These are phyloP conservation scores for Acrobasis repandana DNA, from an alignment of 2,888 invertebrate species.

Conservation along the genomic window DNA sequence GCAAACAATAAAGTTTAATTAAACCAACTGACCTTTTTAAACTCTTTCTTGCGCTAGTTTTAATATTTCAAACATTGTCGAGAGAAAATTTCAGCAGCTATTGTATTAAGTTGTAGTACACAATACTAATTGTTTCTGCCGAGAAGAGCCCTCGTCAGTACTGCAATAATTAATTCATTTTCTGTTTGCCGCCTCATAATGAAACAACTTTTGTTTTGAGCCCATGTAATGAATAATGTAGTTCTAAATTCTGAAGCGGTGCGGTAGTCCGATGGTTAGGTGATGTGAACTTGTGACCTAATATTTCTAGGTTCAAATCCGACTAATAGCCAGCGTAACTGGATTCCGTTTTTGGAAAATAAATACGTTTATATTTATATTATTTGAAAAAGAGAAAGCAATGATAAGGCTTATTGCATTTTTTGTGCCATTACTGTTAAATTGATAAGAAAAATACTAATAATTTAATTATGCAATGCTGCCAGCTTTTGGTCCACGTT, in stretches of 20 bases:
- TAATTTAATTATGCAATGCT: too few species aligned
- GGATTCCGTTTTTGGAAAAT: too few species aligned
- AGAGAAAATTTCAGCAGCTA: conserved; percentile 12
- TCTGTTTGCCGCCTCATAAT: conserved; percentile 11
- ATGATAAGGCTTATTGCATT: too few species aligned
- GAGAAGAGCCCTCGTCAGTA: conserved; percentile 31
- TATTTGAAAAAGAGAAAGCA: too few species aligned
- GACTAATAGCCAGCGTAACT: too few species aligned
- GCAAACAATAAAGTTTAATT: conserved; percentile 17
- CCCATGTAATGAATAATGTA: not conserved
- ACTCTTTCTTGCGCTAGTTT: conserved; percentile 4
- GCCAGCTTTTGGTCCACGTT: too few species aligned
- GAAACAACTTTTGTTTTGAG: conserved; percentile 3
- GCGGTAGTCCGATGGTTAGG: too few species aligned
- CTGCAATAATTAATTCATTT: conserved; percentile 35
- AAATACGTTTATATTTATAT: too few species aligned
- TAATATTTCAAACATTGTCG: conserved; percentile 17
- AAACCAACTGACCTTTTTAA: conserved; percentile 12
- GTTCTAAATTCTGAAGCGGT: not conserved
- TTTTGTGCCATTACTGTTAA: too few species aligned
- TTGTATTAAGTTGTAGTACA: conserved; percentile 29
- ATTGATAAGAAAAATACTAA: too few species aligned
- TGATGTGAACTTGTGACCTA: too few species aligned
- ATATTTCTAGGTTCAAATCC: too few species aligned
- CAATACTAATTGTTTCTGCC: conserved; percentile 35